Percentiles rank a stretch among this genome's conserved stretches.
phyloP scores from a whole-genome alignment of 2,888 invertebrate species.

The Trilocha varians region DNA sequence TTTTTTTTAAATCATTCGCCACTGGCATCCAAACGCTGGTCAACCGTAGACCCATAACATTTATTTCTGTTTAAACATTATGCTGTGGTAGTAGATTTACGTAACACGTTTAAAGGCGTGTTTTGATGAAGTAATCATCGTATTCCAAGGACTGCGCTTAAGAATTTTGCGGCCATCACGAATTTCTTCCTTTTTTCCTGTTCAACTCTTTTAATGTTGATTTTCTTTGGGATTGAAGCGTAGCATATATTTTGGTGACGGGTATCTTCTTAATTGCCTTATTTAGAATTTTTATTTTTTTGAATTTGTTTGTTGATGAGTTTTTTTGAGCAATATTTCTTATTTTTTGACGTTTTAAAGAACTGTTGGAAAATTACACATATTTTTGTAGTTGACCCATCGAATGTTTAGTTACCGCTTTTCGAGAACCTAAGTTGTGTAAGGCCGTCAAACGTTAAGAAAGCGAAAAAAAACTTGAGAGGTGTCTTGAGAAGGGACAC shows the following conservation, averaged over 20 bases:
- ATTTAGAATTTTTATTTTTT: constrained; percentile 10
- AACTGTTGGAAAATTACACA: not conserved
- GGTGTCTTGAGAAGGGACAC: no score
- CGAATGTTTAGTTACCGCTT: no score
- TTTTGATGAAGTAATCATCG: constrained; percentile 74
- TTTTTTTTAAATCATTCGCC: no score
- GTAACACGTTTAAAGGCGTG: constrained; percentile 74
- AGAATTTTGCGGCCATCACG: constrained; percentile 60
- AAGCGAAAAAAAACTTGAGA: no score
- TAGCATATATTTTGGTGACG: constrained; percentile 20
- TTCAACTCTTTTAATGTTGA: constrained; percentile 63
- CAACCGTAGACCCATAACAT: no score
- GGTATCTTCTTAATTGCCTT: constrained; percentile 16
- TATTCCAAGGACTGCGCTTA: constrained; percentile 70
- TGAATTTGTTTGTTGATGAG: not conserved
- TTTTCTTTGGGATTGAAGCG: constrained; percentile 48
- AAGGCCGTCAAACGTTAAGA: no score
- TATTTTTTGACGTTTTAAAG: not conserved
- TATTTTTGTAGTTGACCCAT: no score
- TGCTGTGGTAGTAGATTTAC: constrained; percentile 72
- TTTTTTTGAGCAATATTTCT: not conserved
- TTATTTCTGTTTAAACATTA: no score
- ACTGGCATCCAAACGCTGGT: no score
- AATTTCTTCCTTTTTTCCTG: constrained; percentile 30
- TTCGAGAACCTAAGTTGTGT: no score